Evolutionary conservation across 2,113 vertebrate species (phyloP), one percentile per base, ranked within the genome.

Genomic region (Aix galericulata): DNA sequence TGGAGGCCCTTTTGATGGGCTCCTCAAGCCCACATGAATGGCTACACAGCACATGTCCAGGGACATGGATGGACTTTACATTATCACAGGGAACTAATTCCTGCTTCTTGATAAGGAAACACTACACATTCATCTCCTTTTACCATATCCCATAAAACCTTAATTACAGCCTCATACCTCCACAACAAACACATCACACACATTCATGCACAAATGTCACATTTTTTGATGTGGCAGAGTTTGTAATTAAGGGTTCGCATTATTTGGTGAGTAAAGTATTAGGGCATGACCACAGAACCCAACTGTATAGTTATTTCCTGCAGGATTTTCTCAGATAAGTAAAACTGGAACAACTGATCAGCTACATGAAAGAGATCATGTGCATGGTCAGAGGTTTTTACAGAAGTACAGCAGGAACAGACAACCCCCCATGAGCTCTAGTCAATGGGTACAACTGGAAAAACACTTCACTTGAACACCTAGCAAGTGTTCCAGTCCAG

Each of bases 151-250:
- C 72, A 74, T 66, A 86, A 95, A 95, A 71, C 60, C 80, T n/a
- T 95, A 91, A 95, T 94, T 93, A 95, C 92, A 91, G 86, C 82
- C 62, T 94, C 79, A 89, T 85, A 84, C 74, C 82, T 95, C 59
- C 81, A 82, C 74, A 93, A 86, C 89, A 96, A 88, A 91, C 0
- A 1, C 68, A 56, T 81, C 75, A 38, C 88, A 63, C 67, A 94
- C 11, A 90, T 83, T 94, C 38, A 75, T 23, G 52, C 75, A 78
- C 68, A 88, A 94, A 90, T 72, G 60, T 78, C 88, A 93, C 23
- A 20, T 78, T 81, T 68, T 89, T 81, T 64, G 40, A 91, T 40
- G 79, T 86, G 90, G 46, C 4, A 32, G 55, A 72, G 52, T 88
- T 86, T 90, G 88, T 81, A 93, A 95, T 90, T 91, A 91, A 86